Percentiles rank a stretch among this genome's conserved stretches.
phyloP scores from a whole-genome alignment of 30 jellyfish, hydroid and myxozoan genomes.

The Aurelia aurita region DNA sequence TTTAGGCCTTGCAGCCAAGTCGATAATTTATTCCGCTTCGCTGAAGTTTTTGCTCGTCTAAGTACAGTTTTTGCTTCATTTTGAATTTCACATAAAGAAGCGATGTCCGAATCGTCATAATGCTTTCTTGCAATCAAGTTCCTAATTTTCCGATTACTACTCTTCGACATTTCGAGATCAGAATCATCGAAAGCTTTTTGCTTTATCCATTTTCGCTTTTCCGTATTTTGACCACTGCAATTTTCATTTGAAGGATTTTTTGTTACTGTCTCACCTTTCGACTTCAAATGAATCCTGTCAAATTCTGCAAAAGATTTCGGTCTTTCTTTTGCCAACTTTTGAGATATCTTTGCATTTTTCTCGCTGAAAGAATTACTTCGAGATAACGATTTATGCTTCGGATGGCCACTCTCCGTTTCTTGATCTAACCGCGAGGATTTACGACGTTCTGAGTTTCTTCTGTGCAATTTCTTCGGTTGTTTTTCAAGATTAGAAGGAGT shows the following conservation, averaged over 20 bases:
- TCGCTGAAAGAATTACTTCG: slow-evolving; percentile 7
- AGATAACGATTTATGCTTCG: background rate
- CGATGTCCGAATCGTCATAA: slow-evolving; percentile 32
- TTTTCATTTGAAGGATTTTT: background rate
- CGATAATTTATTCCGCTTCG: background rate
- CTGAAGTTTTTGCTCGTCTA: background rate
- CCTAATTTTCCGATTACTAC: background rate
- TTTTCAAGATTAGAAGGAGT: background rate
- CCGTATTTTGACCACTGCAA: no score
- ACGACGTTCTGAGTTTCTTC: background rate
- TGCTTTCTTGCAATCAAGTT: background rate
- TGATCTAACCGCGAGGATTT: background rate
- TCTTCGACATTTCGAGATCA: slow-evolving; percentile 10
- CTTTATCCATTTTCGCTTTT: background rate
- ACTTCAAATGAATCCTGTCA: background rate
- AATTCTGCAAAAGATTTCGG: slow-evolving; percentile 34
- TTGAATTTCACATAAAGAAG: background rate
- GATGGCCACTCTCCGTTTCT: background rate
- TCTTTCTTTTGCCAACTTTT: background rate
- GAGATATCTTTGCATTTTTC: background rate
- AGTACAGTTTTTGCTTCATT: background rate
- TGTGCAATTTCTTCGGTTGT: background rate
- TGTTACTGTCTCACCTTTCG: background rate
- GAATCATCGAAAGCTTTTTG: slow-evolving; percentile 2
- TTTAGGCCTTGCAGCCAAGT: slow-evolving; percentile 25